Percentiles rank a stretch among this genome's conserved stretches.
phyloP scores from a whole-genome alignment of 23 tunicate species.

The Trididemnum miniatum region DNA sequence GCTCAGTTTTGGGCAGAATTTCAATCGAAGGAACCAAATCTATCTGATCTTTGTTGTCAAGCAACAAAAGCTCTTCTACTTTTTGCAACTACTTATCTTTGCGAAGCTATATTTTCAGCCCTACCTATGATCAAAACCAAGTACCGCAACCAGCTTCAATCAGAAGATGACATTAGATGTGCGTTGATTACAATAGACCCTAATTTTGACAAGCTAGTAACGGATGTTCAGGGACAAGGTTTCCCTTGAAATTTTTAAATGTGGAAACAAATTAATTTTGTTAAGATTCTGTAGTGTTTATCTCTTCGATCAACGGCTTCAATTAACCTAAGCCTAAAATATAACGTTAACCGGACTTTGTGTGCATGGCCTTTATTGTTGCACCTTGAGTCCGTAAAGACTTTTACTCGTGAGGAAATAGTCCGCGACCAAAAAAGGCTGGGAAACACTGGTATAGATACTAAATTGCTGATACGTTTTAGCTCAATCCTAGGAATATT shows the following conservation, averaged over 20 bases:
- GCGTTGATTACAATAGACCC: conserved; percentile 15
- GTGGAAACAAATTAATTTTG: conserved; percentile 3
- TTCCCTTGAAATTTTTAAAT: background rate
- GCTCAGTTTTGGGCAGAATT: conserved; percentile 43
- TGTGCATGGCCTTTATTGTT: too few relatives aligned
- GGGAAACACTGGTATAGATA: too few relatives aligned
- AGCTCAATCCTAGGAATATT: too few relatives aligned
- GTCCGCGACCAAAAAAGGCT: too few relatives aligned
- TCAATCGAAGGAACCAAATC: conserved; percentile 32
- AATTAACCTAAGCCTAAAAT: too few relatives aligned
- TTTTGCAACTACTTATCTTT: background rate
- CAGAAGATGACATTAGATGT: conserved; percentile 19
- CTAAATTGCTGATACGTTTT: too few relatives aligned
- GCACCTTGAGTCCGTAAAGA: too few relatives aligned
- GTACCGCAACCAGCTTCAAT: conserved; percentile 27
- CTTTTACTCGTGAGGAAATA: too few relatives aligned
- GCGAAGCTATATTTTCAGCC: conserved; percentile 26
- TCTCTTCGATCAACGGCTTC: too few relatives aligned
- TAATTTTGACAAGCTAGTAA: conserved; percentile 11
- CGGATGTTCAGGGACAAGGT: conserved; percentile 12
- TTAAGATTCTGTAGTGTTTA: too few relatives aligned
- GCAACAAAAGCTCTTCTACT: conserved; percentile 33
- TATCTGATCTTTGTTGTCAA: conserved; percentile 32
- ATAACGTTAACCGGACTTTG: too few relatives aligned
- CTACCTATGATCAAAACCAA: conserved; percentile 38